Percentiles rank a stretch among this genome's conserved stretches.
Conservation (phyloP, 2,888 invertebrate genomes). For the Chalcosyrphus nemorum region DNA sequence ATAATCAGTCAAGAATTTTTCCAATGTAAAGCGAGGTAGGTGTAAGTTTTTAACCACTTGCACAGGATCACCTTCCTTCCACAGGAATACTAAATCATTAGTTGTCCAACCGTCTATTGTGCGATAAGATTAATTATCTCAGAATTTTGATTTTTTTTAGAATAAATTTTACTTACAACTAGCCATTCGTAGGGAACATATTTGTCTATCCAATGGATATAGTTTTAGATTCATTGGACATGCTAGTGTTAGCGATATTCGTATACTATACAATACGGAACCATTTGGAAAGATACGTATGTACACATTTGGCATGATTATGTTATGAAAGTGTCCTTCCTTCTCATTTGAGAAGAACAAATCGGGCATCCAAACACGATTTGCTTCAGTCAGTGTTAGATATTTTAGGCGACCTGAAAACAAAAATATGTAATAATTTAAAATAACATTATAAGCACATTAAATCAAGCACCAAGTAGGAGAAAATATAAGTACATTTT, state of each 20-base stretch:
- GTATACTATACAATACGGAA: constrained; percentile 97
- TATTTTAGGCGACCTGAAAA: constrained; percentile 92
- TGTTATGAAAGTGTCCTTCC: constrained; percentile 98
- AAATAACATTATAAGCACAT: no score
- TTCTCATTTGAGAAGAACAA: constrained; percentile 99
- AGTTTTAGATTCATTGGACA: constrained; percentile 99
- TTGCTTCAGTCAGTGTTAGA: constrained; percentile 95
- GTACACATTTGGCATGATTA: constrained; percentile 99
- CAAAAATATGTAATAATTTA: neutral
- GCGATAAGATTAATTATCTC: neutral
- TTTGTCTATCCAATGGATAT: constrained; percentile 97
- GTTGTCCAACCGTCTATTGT: constrained; percentile 97
- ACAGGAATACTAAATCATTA: constrained; percentile 96
- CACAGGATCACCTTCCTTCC: constrained; percentile 97
- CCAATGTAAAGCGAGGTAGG: constrained; percentile 96
- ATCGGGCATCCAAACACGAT: constrained; percentile 99
- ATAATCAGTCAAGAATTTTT: constrained; percentile 97
- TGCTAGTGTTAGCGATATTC: constrained; percentile 96
- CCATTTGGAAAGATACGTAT: constrained; percentile 98
- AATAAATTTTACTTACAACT: constrained; percentile 91
- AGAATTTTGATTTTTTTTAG: neutral
- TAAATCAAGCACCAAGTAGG: no score
- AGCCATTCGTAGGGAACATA: constrained; percentile 96
- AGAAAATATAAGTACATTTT: no score
- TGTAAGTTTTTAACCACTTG: constrained; percentile 97